Conservation (phyloP, 1,140 invertebrate species). For the Drosophila lowei region DNA sequence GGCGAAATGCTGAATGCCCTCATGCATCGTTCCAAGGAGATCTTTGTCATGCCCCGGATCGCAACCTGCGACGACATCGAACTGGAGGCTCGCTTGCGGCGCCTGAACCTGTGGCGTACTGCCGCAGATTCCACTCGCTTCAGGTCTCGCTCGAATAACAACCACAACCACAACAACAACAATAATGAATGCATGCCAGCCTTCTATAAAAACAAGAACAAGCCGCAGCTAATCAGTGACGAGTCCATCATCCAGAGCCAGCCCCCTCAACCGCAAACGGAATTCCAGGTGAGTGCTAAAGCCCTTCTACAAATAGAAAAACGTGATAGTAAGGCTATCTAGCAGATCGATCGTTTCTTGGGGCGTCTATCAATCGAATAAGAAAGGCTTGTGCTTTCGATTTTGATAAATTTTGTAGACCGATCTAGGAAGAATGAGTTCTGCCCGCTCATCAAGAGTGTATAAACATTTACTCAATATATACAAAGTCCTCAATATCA, state of each 20-base stretch:
- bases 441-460: not conserved
- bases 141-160: slow-evolving; percentile 31
- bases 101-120: slow-evolving; percentile 72
- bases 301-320: not conserved
- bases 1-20: slow-evolving; percentile 58
- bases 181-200: slow-evolving; percentile 68
- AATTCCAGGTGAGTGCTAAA: slow-evolving; percentile 66
- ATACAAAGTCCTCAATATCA: not conserved
- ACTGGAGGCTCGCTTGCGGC: slow-evolving; percentile 68
- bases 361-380: no score
- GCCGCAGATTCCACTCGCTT: slow-evolving; percentile 26
- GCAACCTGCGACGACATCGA: slow-evolving; percentile 81
- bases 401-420: no score
- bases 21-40: slow-evolving; percentile 54
- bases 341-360: not conserved
- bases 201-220: slow-evolving; percentile 66
- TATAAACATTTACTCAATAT: slow-evolving; percentile 1
- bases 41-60: slow-evolving; percentile 63
- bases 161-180: slow-evolving; percentile 22
- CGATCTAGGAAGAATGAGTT: no score
- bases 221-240: slow-evolving; percentile 64
- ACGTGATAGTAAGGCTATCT: no score
- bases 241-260: slow-evolving; percentile 79
- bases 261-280: slow-evolving; percentile 67
- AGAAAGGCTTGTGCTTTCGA: no score